A percentile compares a stretch with the other conserved stretches of the same genome.
phyloP scores from a whole-genome alignment of 2,797 vertebrate genomes.

The Pipistrellus pygmaeus region DNA sequence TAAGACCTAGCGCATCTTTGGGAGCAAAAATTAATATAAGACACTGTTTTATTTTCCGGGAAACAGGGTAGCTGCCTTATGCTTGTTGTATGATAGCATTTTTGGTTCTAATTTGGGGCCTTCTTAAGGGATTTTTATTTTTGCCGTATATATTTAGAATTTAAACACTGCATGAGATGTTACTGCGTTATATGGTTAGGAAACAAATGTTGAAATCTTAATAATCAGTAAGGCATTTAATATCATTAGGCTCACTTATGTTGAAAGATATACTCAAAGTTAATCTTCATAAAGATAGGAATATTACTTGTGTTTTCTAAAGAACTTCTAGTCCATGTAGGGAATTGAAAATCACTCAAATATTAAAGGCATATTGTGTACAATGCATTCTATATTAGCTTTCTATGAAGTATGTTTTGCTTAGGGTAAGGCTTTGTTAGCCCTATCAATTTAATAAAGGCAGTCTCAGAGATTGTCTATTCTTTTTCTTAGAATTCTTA shows the following conservation, averaged over 20 bases:
- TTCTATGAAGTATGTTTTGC: constrained; percentile 53
- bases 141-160: constrained; percentile 47
- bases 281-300: constrained; percentile 43
- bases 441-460: background rate
- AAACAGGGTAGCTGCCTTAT: background rate
- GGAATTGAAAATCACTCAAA: constrained; percentile 30
- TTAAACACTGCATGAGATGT: background rate
- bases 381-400: background rate
- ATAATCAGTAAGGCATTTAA: constrained; percentile 21
- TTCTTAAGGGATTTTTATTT: constrained; percentile 26
- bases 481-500: constrained; percentile 37
- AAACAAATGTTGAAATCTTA: constrained; percentile 58
- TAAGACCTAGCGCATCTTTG: no score
- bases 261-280: constrained; percentile 47
- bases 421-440: constrained; percentile 14
- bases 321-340: background rate
- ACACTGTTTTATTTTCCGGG: no score
- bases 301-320: constrained; percentile 45
- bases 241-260: constrained; percentile 20
- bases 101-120: background rate
- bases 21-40: no score
- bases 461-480: background rate
- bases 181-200: background rate
- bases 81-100: background rate
- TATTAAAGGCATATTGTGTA: constrained; percentile 8